Percentiles rank a stretch among this genome's conserved stretches.
Evolutionary conservation across 92 coral and sea anemone genomes (phyloP).

Genomic region (Nematostella vectensis): DNA sequence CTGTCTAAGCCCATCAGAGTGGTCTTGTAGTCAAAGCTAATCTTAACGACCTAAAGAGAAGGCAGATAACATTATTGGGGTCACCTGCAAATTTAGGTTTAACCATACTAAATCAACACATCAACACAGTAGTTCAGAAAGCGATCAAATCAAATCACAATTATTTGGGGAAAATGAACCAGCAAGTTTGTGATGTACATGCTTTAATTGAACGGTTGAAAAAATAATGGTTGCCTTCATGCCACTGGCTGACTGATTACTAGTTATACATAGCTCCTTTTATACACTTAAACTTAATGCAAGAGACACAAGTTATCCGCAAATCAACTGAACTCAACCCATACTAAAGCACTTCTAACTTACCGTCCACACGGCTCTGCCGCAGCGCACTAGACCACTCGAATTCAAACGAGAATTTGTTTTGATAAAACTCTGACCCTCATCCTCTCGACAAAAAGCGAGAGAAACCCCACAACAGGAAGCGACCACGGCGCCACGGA

Average conservation of each 20-base stretch:
- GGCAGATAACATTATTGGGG: too few relatives aligned
- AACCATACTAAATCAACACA: too few relatives aligned
- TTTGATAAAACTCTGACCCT: slow-evolving; percentile 5
- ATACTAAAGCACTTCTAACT: background rate
- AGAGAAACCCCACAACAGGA: slow-evolving; percentile 9
- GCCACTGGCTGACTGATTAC: background rate
- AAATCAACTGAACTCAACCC: too few relatives aligned
- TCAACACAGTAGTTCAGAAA: too few relatives aligned
- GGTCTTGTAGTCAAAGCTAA: slow-evolving; percentile 84
- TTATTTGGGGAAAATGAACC: background rate
- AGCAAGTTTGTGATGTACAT: too few relatives aligned
- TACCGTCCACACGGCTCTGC: slow-evolving; percentile 59
- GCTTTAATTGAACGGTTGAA: too few relatives aligned
- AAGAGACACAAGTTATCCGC: too few relatives aligned
- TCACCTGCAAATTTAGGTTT: too few relatives aligned
- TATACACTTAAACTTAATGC: too few relatives aligned
- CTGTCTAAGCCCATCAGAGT: slow-evolving; percentile 64
- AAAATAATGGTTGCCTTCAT: too few relatives aligned
- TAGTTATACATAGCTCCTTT: background rate
- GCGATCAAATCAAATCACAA: too few relatives aligned
- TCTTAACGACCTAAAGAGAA: slow-evolving; percentile 46
- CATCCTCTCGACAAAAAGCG: slow-evolving; percentile 2
- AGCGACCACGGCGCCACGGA: slow-evolving; percentile 11
- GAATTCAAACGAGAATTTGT: slow-evolving; percentile 32
- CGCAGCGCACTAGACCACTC: slow-evolving; percentile 64